Evolutionary conservation across 1,140 invertebrate species (phyloP).

Genomic region (Drosophila bipectinata): DNA sequence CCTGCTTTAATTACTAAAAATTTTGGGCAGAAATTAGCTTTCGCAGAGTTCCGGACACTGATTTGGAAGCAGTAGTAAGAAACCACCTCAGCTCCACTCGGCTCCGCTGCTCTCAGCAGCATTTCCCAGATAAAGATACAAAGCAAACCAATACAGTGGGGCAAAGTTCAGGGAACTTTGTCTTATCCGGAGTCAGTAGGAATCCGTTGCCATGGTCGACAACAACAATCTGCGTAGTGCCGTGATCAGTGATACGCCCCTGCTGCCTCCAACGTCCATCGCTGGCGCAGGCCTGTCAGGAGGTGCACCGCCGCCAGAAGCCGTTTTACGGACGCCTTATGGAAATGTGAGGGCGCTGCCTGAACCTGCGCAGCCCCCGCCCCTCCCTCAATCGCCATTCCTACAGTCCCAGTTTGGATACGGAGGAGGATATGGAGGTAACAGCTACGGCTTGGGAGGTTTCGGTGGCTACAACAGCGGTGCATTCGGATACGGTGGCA

Average conservation of each 20-base stretch:
- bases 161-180: constrained; percentile 66
- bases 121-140: constrained; percentile 4
- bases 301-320: constrained; percentile 33
- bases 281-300: constrained; percentile 16
- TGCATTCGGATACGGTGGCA: constrained; percentile 48
- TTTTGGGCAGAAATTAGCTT: background rate
- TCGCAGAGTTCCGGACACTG: background rate
- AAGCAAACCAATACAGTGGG: constrained; percentile 26
- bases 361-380: constrained; percentile 59
- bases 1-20: constrained; percentile 19
- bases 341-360: constrained; percentile 73
- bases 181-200: constrained; percentile 21
- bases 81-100: background rate
- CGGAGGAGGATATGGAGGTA: constrained; percentile 36
- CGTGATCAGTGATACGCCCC: constrained; percentile 64
- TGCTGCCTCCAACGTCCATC: constrained; percentile 51
- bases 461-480: constrained; percentile 48
- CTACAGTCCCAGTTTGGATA: constrained; percentile 52
- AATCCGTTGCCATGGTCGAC: constrained; percentile 53
- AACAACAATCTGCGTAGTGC: constrained; percentile 75
- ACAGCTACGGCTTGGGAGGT: constrained; percentile 37
- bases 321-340: constrained; percentile 64
- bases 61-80: background rate
- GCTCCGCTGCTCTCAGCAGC: background rate
- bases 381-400: constrained; percentile 62